Evolutionary conservation across 2,113 vertebrate genomes (phyloP).

Genomic region (Dromas ardeola): DNA sequence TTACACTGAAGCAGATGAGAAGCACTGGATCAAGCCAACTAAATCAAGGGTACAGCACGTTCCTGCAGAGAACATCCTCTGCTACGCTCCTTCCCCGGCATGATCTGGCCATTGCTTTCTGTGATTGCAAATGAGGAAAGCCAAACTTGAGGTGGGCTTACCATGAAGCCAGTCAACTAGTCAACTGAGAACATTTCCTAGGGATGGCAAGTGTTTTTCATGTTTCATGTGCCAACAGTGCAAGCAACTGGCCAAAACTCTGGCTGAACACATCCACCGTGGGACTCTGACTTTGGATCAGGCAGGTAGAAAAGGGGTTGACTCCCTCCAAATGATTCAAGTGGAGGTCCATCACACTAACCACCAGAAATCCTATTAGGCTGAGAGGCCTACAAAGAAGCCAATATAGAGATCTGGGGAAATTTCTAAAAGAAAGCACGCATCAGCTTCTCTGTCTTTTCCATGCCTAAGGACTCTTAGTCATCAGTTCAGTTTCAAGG

Average conservation of each 20-base stretch:
- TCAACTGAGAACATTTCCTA: not conserved
- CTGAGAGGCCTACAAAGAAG: not conserved
- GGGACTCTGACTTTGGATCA: not conserved
- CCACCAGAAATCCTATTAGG: not conserved
- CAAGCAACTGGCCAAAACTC: not conserved
- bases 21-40: not conserved
- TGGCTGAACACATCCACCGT: not conserved
- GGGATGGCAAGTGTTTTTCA: not conserved
- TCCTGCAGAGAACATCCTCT: not conserved
- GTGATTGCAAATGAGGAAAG: not conserved
- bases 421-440: not conserved
- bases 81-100: not conserved
- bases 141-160: not conserved
- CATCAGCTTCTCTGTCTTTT: not conserved
- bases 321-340: not conserved
- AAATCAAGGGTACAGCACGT: not conserved
- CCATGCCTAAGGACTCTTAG: not conserved
- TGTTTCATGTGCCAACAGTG: not conserved
- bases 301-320: not conserved
- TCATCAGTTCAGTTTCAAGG: not conserved
- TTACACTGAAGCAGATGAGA: not conserved
- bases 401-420: accelerated
- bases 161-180: not conserved
- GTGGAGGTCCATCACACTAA: not conserved
- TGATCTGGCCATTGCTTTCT: not conserved